Evolutionary conservation across 2,113 vertebrate species (phyloP).

Genomic region (Erythrocercus mccallii): DNA sequence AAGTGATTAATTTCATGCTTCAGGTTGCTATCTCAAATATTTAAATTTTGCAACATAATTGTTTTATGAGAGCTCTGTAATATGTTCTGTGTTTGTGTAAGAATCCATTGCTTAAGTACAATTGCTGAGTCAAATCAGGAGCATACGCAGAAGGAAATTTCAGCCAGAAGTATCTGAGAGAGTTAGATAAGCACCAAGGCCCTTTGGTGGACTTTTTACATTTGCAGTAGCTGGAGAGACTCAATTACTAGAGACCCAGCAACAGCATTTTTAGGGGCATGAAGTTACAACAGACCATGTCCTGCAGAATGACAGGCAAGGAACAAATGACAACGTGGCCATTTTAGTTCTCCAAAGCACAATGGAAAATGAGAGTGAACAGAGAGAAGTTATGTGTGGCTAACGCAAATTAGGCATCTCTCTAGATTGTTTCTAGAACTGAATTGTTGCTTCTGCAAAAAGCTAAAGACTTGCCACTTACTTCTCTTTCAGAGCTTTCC

Average conservation of each 20-base stretch:
- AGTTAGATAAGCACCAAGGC: background rate
- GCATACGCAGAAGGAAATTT: background rate
- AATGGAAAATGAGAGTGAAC: background rate
- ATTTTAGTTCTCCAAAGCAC: background rate
- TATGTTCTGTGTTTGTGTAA: background rate
- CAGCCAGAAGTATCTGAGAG: background rate
- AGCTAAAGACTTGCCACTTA: background rate
- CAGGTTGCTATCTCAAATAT: background rate
- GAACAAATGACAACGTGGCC: background rate
- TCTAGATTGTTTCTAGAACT: background rate
- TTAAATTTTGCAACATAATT: background rate
- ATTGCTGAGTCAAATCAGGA: background rate
- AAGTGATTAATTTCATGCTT: background rate
- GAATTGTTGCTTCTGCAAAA: background rate
- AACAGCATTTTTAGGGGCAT: background rate
- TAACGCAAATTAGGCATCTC: background rate
- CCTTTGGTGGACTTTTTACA: background rate
- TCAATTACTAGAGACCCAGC: background rate
- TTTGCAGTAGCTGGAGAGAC: background rate
- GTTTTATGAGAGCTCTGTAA: background rate
- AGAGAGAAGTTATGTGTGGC: background rate
- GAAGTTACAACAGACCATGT: background rate
- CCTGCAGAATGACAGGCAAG: background rate
- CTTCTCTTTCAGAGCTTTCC: background rate
- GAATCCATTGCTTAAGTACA: background rate